Base-by-base conservation (phyloP, 2,113 vertebrate species). In the Carassius carassius region DNA sequence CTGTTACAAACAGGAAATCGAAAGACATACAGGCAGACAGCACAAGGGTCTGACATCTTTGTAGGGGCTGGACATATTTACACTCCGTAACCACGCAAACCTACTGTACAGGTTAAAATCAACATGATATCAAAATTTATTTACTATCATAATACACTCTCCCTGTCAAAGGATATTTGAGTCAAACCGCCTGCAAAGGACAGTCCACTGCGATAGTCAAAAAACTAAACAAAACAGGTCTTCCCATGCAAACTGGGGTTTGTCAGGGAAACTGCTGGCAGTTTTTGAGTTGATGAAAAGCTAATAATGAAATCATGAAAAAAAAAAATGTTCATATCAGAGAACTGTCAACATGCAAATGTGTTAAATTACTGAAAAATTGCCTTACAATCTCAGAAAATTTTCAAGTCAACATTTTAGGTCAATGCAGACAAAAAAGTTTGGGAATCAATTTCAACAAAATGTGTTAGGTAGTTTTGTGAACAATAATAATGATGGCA, bases 1-100 rank as follows among this genome's bases (percentile, higher is more conserved):
- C 62, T 51, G 1, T 51, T 63, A 81, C 60, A 81, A 81, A 69
- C 23, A 81, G 78, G 41, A 81, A 81, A 32, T 17, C 25, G 14
- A 51, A 11, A 23, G 78, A 78, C 11, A 58, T 35, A 76, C n/a
- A 73, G 29, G 13, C 29, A 23, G 37, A 37, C 37, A 37, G 41
- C 41, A 41, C 41, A 41, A 41, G 41, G 1, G 41, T 44, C 8
- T 44, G 41, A 44, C 41, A 12, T 73, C 37, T 47, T 21, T 23
- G 70, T 73, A 73, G 21, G 11, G 12, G 21, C 47, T 74, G 21
- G 70, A 47, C 12, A 74, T 9, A 23, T 74, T 74, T 47, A 1
- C 35, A 47, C 37, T 47, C 41, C n/a, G 1, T 47, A 44, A 73
- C 10, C 21, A 25, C 3, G 2, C n/a, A 14, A 4, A 47, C 16